These are phyloP conservation scores for Serilophus lunatus DNA, from an alignment of 2,113 vertebrate species.

Conservation along the genomic window DNA sequence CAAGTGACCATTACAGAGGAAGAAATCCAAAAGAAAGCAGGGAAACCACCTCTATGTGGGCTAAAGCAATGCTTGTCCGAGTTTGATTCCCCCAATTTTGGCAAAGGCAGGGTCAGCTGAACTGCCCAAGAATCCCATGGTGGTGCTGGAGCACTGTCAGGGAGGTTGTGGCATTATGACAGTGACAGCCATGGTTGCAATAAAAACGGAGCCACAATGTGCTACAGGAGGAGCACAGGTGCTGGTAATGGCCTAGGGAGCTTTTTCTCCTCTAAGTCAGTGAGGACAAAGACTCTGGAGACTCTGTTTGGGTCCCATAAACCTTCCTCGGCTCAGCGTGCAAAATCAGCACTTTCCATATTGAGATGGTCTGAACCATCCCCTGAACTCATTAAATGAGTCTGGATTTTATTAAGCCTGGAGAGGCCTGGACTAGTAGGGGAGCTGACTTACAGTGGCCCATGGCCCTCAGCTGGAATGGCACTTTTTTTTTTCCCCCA, in stretches of 20 bases:
- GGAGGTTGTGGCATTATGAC: accelerated
- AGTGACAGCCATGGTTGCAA: accelerated
- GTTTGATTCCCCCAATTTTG: neutral
- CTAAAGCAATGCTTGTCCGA: neutral
- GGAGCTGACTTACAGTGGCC: neutral
- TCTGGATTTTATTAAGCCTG: neutral
- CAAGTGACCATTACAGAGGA: neutral
- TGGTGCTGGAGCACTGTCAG: neutral
- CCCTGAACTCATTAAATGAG: neutral
- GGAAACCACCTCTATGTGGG: neutral
- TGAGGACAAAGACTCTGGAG: neutral
- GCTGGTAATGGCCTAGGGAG: neutral
- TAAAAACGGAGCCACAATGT: neutral
- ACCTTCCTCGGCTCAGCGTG: neutral
- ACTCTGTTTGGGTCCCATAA: neutral
- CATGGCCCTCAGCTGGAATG: neutral
- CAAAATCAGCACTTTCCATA: neutral
- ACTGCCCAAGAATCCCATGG: neutral
- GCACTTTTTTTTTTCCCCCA: neutral
- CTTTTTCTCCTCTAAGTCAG: neutral
- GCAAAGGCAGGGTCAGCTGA: neutral
- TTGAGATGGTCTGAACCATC: neutral
- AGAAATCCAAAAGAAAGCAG: neutral
- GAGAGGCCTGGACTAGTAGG: neutral
- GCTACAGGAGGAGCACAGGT: neutral